Evolutionary conservation across 2,113 vertebrate genomes (phyloP).

Genomic region (Zosterops pallidus): DNA sequence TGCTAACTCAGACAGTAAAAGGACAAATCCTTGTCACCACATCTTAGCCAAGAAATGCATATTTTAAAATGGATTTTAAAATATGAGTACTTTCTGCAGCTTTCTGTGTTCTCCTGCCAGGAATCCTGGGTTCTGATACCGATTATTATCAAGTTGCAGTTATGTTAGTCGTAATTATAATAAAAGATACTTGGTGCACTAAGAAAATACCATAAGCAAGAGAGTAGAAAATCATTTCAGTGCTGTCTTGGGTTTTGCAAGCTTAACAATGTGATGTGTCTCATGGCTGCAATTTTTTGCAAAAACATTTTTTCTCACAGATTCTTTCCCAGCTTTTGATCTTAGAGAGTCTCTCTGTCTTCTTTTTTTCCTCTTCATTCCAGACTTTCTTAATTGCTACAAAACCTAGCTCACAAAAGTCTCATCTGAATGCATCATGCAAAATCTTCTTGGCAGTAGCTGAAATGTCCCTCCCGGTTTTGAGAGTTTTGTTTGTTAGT

Average conservation of each 20-base stretch:
- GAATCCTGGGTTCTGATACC: neutral
- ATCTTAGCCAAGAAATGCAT: neutral
- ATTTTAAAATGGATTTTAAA: neutral
- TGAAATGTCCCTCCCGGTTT: neutral
- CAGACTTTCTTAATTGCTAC: neutral
- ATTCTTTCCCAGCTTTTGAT: constrained; percentile 15
- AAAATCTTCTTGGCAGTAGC: neutral
- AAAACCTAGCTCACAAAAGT: neutral
- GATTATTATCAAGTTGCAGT: neutral
- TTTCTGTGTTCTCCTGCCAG: neutral
- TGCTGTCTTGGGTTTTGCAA: neutral
- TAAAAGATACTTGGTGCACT: neutral
- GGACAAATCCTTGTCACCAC: neutral
- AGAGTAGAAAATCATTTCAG: neutral
- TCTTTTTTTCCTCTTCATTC: neutral
- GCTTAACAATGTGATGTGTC: neutral
- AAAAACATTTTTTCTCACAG: neutral
- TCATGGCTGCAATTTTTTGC: constrained; percentile 1
- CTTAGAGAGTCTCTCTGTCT: neutral
- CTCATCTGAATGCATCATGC: neutral
- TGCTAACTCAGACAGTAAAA: neutral
- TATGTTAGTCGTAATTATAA: neutral
- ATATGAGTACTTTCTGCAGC: neutral
- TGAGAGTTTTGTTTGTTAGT: neutral
- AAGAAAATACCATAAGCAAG: neutral